Base-by-base conservation (phyloP, 2,797 vertebrate species). In the Loriculus beryllinus region DNA sequence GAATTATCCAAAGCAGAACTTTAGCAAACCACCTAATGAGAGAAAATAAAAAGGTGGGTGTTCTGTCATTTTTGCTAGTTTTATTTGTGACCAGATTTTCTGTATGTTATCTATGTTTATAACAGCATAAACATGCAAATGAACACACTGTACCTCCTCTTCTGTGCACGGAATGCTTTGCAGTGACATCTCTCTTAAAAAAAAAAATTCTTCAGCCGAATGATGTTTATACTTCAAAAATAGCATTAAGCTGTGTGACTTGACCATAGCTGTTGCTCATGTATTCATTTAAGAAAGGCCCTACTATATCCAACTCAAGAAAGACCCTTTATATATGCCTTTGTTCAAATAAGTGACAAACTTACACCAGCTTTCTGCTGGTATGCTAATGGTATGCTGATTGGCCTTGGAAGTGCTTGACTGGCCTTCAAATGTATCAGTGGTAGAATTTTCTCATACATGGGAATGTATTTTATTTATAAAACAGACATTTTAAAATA, bases 1-100 rank as follows among this genome's bases (percentile, higher is more conserved):
- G 45, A 96, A 82, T 26, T 90, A 90, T 67, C 57, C 91, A 59
- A 95, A 87, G 78, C 93, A 91, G 56, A 93, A 75, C 67, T 26
- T 88, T 40, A 54, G 51, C 68, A 96, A 94, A 78, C 76, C 45
- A 31, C 14, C 89, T 52, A 14, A 42, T 62, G 90, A 90, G 82
- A 96, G 90, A 91, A 94, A 74, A 71, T 79, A 54, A 23, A 96
- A 60, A 75, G 97, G 97, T 98, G 82, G 19, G 95, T 69, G 11
- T 56, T 28, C 1, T 42, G 62, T 63, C 3, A 12, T 43, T 88
- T 86, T 71, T 74, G 33, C 42, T 48, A 79, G 12, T 71, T 88
- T 63, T 51, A 6, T 40, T 75, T 76, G n/a, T 87, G 28, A 39
- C 26, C 40, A 25, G 33, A 11, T 84, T 85, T 92, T 37, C 33